Conservation (phyloP, 2,797 vertebrate species). For the Molossus molossus region DNA sequence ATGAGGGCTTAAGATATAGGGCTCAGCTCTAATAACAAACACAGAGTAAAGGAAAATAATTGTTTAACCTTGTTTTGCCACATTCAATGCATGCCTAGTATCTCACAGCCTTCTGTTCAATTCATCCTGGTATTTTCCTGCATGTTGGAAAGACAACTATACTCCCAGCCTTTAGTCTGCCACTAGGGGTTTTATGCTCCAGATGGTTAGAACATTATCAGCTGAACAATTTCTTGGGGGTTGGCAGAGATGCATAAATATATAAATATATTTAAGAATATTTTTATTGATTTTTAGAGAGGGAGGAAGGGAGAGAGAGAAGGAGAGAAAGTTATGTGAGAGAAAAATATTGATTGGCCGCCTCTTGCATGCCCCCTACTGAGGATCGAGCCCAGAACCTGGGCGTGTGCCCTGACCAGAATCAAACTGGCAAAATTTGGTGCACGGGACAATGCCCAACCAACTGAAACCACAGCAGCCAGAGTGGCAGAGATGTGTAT, state of each 20-base stretch:
- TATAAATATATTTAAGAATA: neutral
- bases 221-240: constrained; percentile 66
- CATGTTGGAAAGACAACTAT: constrained; percentile 66
- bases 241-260: constrained; percentile 60
- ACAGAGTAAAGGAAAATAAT: constrained; percentile 39
- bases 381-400: neutral
- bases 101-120: constrained; percentile 64
- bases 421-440: neutral
- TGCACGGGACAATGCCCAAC: neutral
- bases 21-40: constrained; percentile 38
- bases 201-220: constrained; percentile 76
- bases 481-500: constrained; percentile 70
- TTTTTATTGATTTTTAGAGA: neutral
- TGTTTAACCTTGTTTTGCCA: constrained; percentile 39
- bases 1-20: neutral
- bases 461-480: neutral
- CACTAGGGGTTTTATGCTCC: constrained; percentile 72
- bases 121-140: constrained; percentile 67
- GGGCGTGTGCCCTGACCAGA: neutral
- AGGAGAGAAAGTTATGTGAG: neutral
- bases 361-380: neutral
- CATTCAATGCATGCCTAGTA: constrained; percentile 67
- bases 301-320: neutral
- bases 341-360: neutral
- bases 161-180: constrained; percentile 67